Conservation (phyloP, 2,113 vertebrate genomes). For the Drymodes brunneopygia region DNA sequence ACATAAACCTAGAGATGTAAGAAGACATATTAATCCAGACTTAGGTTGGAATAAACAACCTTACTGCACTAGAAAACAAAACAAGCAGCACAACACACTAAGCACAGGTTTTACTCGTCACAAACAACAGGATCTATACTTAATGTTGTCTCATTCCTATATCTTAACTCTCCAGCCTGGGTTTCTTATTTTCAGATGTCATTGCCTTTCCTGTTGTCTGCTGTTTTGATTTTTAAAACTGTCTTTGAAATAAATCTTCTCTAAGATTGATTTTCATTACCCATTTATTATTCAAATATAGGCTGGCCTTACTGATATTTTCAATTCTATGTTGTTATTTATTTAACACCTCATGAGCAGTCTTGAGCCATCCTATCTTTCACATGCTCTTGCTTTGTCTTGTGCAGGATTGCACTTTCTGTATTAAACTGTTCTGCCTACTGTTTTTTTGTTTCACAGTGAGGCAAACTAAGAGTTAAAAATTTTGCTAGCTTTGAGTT, state of each 20-base stretch:
- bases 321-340: not conserved
- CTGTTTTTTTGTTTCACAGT: not conserved
- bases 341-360: not conserved
- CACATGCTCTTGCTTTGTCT: not conserved
- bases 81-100: not conserved
- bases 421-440: not conserved
- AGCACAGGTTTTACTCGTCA: not conserved
- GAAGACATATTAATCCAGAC: not conserved
- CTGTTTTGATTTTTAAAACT: not conserved
- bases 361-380: not conserved
- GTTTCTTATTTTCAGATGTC: not conserved
- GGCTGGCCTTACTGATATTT: not conserved
- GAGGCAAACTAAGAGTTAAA: not conserved
- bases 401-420: not conserved
- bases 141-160: not conserved
- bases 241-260: not conserved
- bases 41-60: not conserved
- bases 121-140: not conserved
- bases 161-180: not conserved
- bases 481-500: not conserved
- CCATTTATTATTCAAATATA: not conserved
- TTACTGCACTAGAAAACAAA: not conserved
- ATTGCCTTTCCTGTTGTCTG: not conserved
- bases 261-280: not conserved
- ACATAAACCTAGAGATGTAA: not conserved